Evolutionary conservation across 2,888 invertebrate species (phyloP).

Genomic region (Gasteruption jaculator): DNA sequence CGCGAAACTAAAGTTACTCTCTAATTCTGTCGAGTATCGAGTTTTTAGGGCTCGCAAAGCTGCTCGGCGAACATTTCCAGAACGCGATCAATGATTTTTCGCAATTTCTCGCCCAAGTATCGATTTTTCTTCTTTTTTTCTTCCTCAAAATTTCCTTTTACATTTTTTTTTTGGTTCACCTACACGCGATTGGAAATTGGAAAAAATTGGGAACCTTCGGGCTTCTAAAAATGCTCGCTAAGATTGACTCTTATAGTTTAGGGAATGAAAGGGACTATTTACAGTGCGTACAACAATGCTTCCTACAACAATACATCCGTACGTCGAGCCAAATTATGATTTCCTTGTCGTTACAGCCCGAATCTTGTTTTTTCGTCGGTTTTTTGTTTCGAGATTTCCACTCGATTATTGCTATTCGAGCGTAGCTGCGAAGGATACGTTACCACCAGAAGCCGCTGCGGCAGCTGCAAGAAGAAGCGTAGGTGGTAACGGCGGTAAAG

Average conservation of each 20-base stretch:
- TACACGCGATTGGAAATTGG: too few relatives aligned
- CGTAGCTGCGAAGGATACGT: conserved; percentile 48
- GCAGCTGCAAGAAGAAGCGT: conserved; percentile 39
- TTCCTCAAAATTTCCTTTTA: too few relatives aligned
- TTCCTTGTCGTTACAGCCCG: background rate
- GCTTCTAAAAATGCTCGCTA: too few relatives aligned
- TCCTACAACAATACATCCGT: conserved; percentile 14
- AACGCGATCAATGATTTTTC: too few relatives aligned
- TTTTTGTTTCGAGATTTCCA: background rate
- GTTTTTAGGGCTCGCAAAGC: too few relatives aligned
- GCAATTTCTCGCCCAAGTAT: too few relatives aligned
- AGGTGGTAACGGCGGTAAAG: conserved; percentile 38
- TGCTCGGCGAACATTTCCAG: too few relatives aligned
- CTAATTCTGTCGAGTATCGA: too few relatives aligned
- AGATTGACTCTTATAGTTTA: conserved; percentile 3
- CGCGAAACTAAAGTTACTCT: too few relatives aligned
- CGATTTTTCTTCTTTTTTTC: too few relatives aligned
- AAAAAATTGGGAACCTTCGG: too few relatives aligned
- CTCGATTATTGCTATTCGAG: conserved; percentile 35
- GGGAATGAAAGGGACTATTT: conserved; percentile 30
- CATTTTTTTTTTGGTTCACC: too few relatives aligned
- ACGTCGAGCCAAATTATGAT: background rate
- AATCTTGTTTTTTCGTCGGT: background rate
- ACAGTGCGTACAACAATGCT: conserved; percentile 31
- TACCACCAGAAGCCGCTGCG: conserved; percentile 42